Evolutionary conservation across 2,113 vertebrate species (phyloP), one percentile per base, ranked within the genome.

Genomic region (Emydura subglobosa): DNA sequence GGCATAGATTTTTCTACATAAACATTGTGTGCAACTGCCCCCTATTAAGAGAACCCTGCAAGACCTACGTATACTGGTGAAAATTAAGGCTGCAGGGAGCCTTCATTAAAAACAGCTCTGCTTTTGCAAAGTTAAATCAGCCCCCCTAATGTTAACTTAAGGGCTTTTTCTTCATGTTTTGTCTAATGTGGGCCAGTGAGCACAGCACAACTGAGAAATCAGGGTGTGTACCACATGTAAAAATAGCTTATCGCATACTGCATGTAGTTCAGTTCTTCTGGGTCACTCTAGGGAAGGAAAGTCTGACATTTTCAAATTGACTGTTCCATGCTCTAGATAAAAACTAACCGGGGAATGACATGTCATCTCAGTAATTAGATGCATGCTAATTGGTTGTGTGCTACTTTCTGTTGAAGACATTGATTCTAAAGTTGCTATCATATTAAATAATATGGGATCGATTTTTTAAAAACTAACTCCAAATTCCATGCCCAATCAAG

Each of bases 261-360:
- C 13, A 61, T 34, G 11, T 47, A 81, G 19, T 3, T 65, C 61
- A n/a, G 17, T 91, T 86, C 57, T 5, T 24, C 53, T 31, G 59
- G 4, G 42, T 89, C 92, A 80, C 61, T 44, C 87, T 79, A 61
- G 13, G 54, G 51, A 79, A 94, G 54, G 39, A 79, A 65, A 74
- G 87, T 55, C 12, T n/a, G 54, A 11, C 54, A 47, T 82, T 94
- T 87, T 72, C n/a, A 27, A 29, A 0, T 0, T n/a, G 19, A 44
- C 86, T 86, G 51, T 83, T 29, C 68, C 78, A n/a, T n/a, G 19
- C 10, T 24, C 79, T 86, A 54, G 22, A 34, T n/a, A 65, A 91
- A 83, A 81, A 24, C 31, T 68, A 79, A 2, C 25, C 10, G 50
- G n/a, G 80, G 78, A 24, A 34, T 39, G 49, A 85, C 5, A 89